phyloP scores from a whole-genome alignment of 1,140 invertebrate genomes.

The Sarcophaga bullata region DNA sequence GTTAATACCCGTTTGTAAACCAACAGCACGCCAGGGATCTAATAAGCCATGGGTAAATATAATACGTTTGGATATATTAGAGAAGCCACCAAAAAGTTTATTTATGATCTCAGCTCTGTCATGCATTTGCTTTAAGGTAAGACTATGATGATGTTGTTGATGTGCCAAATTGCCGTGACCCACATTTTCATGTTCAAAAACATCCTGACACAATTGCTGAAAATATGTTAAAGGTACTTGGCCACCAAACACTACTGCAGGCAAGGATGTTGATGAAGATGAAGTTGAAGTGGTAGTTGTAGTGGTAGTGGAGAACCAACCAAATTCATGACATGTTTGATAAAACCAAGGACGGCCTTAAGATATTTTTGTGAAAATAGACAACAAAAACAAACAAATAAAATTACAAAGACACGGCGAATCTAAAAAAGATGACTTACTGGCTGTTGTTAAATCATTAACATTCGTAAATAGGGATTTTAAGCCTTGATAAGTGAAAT shows the following conservation, averaged over 20 bases:
- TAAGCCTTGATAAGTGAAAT: slow-evolving; percentile 56
- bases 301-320: slow-evolving; percentile 68
- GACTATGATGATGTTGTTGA: background rate
- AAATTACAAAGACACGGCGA: no score
- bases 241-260: slow-evolving; percentile 69
- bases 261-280: slow-evolving; percentile 67
- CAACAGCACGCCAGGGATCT: slow-evolving; percentile 71
- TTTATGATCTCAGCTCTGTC: slow-evolving; percentile 64
- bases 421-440: slow-evolving; percentile 45
- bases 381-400: slow-evolving; percentile 9
- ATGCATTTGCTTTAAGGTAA: slow-evolving; percentile 15
- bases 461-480: slow-evolving; percentile 49
- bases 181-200: slow-evolving; percentile 65
- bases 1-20: slow-evolving; percentile 50
- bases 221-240: slow-evolving; percentile 70
- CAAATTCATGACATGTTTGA: slow-evolving; percentile 80
- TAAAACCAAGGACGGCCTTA: slow-evolving; percentile 73
- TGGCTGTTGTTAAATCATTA: slow-evolving; percentile 47
- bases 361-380: background rate
- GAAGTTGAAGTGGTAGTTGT: slow-evolving; percentile 66
- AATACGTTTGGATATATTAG: slow-evolving; percentile 65
- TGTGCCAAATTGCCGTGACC: background rate
- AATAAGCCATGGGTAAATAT: slow-evolving; percentile 73
- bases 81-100: slow-evolving; percentile 69
- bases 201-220: slow-evolving; percentile 72